These are phyloP conservation scores for Nanger granti DNA, from an alignment of 2,113 vertebrate genomes.

Conservation along the genomic window DNA sequence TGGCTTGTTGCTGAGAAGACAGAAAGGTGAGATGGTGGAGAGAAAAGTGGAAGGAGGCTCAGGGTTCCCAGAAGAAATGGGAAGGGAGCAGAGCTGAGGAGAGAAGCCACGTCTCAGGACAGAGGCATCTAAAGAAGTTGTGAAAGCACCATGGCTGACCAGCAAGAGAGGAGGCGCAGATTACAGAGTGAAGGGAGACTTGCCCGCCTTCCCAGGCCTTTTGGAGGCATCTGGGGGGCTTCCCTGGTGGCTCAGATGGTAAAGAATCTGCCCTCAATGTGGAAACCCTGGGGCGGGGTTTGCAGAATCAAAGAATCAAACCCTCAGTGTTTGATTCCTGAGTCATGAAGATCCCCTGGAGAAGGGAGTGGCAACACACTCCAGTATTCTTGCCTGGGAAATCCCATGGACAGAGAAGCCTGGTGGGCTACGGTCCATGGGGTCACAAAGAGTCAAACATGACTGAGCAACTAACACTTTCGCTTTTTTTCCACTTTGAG, in stretches of 20 bases:
- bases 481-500: neutral
- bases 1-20: neutral
- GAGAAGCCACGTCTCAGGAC: neutral
- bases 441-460: neutral
- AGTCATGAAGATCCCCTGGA: neutral
- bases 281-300: neutral
- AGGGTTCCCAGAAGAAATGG: neutral
- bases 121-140: neutral
- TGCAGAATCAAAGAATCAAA: neutral
- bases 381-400: neutral
- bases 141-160: neutral
- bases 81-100: neutral
- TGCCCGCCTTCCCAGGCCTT: neutral
- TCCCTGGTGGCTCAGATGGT: neutral
- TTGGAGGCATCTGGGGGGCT: neutral
- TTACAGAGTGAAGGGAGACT: neutral
- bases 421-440: neutral
- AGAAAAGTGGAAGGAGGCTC: neutral
- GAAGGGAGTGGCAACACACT: neutral
- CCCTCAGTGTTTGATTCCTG: neutral
- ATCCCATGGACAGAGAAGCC: neutral
- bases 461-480: neutral
- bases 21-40: neutral
- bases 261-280: neutral
- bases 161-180: neutral